phyloP scores from a whole-genome alignment of 2,797 vertebrate species.

The Syngnathus acus region DNA sequence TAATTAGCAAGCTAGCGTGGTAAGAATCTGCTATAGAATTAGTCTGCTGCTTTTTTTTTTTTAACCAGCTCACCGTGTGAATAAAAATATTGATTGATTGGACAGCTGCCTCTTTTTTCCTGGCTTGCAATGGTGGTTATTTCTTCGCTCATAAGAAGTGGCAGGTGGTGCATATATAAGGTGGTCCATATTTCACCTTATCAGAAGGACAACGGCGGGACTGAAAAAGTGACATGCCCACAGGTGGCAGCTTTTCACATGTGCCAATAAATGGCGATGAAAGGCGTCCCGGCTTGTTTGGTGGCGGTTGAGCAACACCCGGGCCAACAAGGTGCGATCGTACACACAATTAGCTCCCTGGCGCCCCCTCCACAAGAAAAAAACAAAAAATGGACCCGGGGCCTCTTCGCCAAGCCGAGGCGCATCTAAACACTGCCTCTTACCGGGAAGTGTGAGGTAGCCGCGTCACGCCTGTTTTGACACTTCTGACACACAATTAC shows the following conservation, averaged over 20 bases:
- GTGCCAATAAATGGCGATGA: conserved; percentile 95
- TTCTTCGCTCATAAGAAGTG: conserved; percentile 73
- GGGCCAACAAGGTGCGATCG: conserved; percentile 61
- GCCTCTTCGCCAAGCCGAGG: conserved; percentile 52
- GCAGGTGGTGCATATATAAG: conserved; percentile 83
- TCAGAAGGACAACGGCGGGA: conserved; percentile 61
- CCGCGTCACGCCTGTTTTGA: conserved; percentile 69
- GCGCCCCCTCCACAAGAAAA: conserved; percentile 12
- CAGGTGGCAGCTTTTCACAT: conserved; percentile 95
- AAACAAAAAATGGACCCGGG: conserved; percentile 39
- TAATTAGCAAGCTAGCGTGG: not conserved
- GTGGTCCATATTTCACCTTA: conserved; percentile 85
- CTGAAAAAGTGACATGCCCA: conserved; percentile 80
- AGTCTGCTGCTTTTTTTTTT: not conserved
- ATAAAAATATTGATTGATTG: conserved; percentile 64
- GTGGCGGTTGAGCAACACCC: conserved; percentile 46
- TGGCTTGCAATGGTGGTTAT: conserved; percentile 74
- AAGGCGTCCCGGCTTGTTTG: conserved; percentile 78
- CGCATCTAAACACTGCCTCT: conserved; percentile 60
- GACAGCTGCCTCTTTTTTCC: conserved; percentile 41
- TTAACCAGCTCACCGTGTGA: conserved; percentile 8
- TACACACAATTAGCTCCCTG: conserved; percentile 68
- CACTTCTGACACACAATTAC: conserved; percentile 93
- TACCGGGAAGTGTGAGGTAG: conserved; percentile 37
- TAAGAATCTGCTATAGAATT: not conserved